Percentiles rank a stretch among this genome's conserved stretches.
phyloP scores from a whole-genome alignment of 2,888 invertebrate species.

The Pimpla rufipes region DNA sequence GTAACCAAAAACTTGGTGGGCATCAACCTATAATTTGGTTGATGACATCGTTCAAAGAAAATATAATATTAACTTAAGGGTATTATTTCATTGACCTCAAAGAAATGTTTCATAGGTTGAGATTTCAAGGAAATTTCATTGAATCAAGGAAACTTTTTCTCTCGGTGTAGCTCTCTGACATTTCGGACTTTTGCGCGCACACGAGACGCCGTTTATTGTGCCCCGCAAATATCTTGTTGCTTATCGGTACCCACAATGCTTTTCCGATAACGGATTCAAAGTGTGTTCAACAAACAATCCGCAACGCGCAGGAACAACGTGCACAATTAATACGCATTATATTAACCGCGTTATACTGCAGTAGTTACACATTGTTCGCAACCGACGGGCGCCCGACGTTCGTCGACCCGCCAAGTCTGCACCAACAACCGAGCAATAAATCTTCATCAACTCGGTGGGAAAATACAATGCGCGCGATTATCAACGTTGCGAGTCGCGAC shows the following conservation, averaged over 20 bases:
- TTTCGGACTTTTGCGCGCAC: constrained; percentile 13
- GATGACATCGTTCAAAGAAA: too few species aligned
- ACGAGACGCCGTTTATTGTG: background rate
- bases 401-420: constrained; percentile 14
- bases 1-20: too few species aligned
- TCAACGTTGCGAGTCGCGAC: background rate
- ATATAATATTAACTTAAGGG: too few species aligned
- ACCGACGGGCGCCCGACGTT: constrained; percentile 1
- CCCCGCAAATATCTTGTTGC: constrained; percentile 1
- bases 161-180: constrained; percentile 13
- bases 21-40: too few species aligned
- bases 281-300: constrained; percentile 43
- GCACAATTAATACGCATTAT: constrained; percentile 39
- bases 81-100: too few species aligned
- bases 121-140: too few species aligned
- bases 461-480: constrained; percentile 7
- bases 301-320: background rate
- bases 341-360: constrained; percentile 4
- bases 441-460: constrained; percentile 24
- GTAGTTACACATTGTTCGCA: background rate
- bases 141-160: too few species aligned
- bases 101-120: too few species aligned
- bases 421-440: constrained; percentile 19
- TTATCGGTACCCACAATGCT: constrained; percentile 27
- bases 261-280: background rate